These are phyloP conservation scores for Trachelus troglodyta DNA, from an alignment of 2,888 invertebrate species.

Conservation along the genomic window DNA sequence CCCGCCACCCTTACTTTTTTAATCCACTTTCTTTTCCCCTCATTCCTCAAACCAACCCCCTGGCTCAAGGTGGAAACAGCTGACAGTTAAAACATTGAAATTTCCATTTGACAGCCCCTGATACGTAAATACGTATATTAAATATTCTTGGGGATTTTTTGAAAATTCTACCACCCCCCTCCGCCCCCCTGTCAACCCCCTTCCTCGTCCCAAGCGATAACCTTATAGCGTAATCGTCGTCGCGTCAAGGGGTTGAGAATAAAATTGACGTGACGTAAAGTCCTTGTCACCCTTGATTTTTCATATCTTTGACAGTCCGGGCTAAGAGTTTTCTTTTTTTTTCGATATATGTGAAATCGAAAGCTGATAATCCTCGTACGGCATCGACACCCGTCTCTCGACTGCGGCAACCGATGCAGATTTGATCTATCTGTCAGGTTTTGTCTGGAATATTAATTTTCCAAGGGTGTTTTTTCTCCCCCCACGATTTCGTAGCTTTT, in stretches of 20 bases:
- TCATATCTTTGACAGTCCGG: neutral
- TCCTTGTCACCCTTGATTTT: neutral
- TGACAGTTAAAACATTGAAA: neutral
- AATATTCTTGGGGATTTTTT: neutral
- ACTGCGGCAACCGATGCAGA: constrained; percentile 57
- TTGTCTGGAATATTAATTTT: constrained; percentile 64
- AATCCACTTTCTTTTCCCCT: neutral
- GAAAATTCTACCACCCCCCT: neutral
- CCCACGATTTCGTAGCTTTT: constrained; percentile 15
- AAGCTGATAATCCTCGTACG: constrained; percentile 13
- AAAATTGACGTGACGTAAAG: neutral
- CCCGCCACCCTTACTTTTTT: neutral
- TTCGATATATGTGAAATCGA: neutral
- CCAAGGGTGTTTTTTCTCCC: constrained; percentile 16
- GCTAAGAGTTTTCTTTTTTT: neutral
- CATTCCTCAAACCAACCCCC: neutral
- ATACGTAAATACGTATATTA: neutral
- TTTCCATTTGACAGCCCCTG: neutral
- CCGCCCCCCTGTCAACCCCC: too few relatives aligned
- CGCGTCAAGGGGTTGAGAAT: neutral
- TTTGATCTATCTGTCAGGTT: constrained; percentile 66
- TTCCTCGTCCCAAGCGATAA: neutral
- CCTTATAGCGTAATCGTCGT: neutral
- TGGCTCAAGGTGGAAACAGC: neutral
- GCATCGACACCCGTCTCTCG: constrained; percentile 56